A percentile compares a stretch with the other conserved stretches of the same genome.
phyloP scores from a whole-genome alignment of 2,113 vertebrate species.

The Brachirus orientalis region DNA sequence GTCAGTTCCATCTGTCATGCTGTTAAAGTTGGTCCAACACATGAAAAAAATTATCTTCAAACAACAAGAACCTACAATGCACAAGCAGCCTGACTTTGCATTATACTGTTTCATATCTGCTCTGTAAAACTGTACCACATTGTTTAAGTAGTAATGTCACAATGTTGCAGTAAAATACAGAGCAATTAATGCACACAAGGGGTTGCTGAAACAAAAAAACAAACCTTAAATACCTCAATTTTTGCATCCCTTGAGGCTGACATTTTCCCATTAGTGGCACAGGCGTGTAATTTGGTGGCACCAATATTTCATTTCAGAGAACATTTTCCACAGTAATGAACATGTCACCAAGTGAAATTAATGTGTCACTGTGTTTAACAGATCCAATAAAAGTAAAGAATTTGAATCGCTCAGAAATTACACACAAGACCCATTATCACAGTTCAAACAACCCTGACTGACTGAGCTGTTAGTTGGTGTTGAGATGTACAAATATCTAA shows the following conservation, averaged over 20 bases:
- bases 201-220: slow-evolving; percentile 28
- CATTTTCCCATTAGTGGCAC: slow-evolving; percentile 65
- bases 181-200: slow-evolving; percentile 48
- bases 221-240: slow-evolving; percentile 37
- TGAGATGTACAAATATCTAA: slow-evolving; percentile 18
- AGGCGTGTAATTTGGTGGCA: slow-evolving; percentile 46
- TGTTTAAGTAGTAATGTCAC: slow-evolving; percentile 11
- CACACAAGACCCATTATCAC: slow-evolving; percentile 50
- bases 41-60: background rate
- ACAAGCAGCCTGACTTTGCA: slow-evolving; percentile 5
- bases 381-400: slow-evolving; percentile 50
- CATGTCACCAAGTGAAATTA: slow-evolving; percentile 58
- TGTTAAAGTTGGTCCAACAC: slow-evolving; percentile 12
- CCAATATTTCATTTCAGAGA: slow-evolving; percentile 58
- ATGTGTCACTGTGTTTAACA: slow-evolving; percentile 58
- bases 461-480: too few relatives aligned
- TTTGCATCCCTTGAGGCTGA: slow-evolving; percentile 28
- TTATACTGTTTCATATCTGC: background rate
- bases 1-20: slow-evolving; percentile 20
- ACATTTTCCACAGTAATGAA: slow-evolving; percentile 60
- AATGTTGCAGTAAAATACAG: slow-evolving; percentile 33
- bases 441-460: slow-evolving; percentile 23
- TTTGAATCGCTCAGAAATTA: slow-evolving; percentile 43
- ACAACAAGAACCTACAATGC: background rate
- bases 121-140: slow-evolving; percentile 3